Evolutionary conservation across 2,797 vertebrate species (phyloP), one percentile per base, ranked within the genome.

Genomic region (Xiphophorus birchmanni): DNA sequence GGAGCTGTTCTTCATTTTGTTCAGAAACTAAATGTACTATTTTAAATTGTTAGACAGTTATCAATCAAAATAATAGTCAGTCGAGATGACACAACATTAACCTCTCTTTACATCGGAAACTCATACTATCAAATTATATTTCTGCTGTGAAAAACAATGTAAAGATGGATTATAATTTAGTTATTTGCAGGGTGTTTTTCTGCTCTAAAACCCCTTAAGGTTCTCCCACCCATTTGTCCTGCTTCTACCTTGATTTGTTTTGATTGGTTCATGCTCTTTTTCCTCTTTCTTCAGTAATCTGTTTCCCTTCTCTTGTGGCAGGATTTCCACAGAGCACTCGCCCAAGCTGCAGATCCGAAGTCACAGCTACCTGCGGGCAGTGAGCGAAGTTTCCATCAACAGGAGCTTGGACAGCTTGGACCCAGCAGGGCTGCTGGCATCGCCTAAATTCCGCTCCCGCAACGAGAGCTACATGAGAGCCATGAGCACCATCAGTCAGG

Each of bases 401-500:
- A 96, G 97, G 85, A 99, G 98, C 94, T 94, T 99, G 96, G 98
- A 99, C 95, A 99, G 97, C 94, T 95, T 99, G 93, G 98, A 99
- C 97, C 98, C 42, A 76, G 95, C 95, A 75, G 94, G 93, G 90
- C 93, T 99, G 92, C 96, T 99, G 92, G 97, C 97, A 0, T 99
- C 98, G 9, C 98, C 98, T 78, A 99, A 99, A 95, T 99, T 99
- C 94, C 98, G 98, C 90, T 99, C 98, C 80, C 96, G 98, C 94
- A 99, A 99, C 0, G 98, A 99, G 93, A 99, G 98, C 95, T 99
- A 99, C 96, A 99, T 99, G 98, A 96, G 98, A 90, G 98, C 98
- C 91, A 99, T 99, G 98, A 99, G 98, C 94, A 99, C 98, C 94
- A 99, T 99, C 94, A 99, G 98, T 92, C 98, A 99, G 97, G 98